Evolutionary conservation across 1,140 invertebrate species (phyloP), one percentile per base, ranked within the genome.

Genomic region (Orius insidiosus): DNA sequence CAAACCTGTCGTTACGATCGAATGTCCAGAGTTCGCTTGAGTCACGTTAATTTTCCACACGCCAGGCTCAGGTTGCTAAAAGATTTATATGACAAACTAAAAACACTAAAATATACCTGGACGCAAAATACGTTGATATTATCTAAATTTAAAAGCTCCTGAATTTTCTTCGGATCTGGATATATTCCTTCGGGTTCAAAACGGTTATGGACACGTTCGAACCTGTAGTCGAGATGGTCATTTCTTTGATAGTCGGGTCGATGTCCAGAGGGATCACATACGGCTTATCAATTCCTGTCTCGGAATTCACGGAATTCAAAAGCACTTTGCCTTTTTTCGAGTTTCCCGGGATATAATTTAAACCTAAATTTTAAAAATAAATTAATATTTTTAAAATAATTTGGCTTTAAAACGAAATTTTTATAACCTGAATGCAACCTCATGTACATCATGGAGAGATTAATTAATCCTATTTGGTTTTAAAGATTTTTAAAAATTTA

Each of bases 161-260:
- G 60, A 46, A 70, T 37, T 34, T 61, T 52, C 2, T 46, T 15
- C 3, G 48, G 33, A 2, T 36, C 33, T 10, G 54, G 54, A 34
- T n/a, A 13, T 30, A 64, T 55, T 1, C 69, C 69, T 24, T 54
- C 55, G 70, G 68, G 49, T 68, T 60, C 16, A 63, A 53, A 30
- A 72, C 67, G 16, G 57, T 56, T 16, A 72, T 65, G 32, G 61
- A 59, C 0, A 75, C 72, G 49, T 69, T 67, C n/a, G 62, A 58
- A 9, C 76, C 77, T 5, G 74, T 68, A 15, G 78, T 66, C 0
- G 76, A 76, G 1, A 80, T 68, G 1, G 75, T 80, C 42, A 80
- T 70, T 56, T 78, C 69, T 42, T 68, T 64, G 3, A 80, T 56
- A 10, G 67, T 66, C 10, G 64, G 61, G 57, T 79, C 76, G n/a